Evolutionary conservation across 2,888 invertebrate species (phyloP).

Genomic region (Spisula subtruncata): DNA sequence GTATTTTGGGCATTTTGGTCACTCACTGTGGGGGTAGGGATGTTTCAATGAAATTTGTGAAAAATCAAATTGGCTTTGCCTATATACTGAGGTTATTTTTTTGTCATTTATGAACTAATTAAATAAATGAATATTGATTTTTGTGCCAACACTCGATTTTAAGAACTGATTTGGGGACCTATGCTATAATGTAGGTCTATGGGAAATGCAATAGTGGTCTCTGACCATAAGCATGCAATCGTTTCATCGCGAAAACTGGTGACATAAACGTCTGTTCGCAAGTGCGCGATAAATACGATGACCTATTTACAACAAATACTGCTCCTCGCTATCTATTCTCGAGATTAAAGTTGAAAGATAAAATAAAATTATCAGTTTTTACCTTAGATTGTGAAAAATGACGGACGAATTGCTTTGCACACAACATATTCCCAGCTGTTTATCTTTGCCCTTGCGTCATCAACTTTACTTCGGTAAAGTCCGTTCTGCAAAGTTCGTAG

Average conservation of each 20-base stretch:
- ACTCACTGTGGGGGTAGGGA: too few species aligned
- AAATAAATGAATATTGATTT: too few species aligned
- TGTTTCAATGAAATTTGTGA: too few species aligned
- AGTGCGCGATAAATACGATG: neutral
- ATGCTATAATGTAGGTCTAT: too few species aligned
- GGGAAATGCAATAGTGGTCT: too few species aligned
- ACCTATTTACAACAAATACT: neutral
- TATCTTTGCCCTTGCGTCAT: constrained; percentile 39
- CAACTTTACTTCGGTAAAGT: constrained; percentile 9
- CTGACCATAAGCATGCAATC: neutral
- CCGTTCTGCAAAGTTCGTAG: neutral
- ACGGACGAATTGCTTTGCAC: constrained; percentile 68
- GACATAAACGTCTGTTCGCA: neutral
- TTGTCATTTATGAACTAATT: too few species aligned
- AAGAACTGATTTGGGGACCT: too few species aligned
- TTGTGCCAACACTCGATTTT: too few species aligned
- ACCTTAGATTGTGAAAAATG: constrained; percentile 63
- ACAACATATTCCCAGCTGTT: constrained; percentile 60
- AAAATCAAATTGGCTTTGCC: too few species aligned
- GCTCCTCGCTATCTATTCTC: neutral
- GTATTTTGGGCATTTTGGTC: too few species aligned
- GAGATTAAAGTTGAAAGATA: neutral
- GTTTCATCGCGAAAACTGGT: constrained; percentile 22
- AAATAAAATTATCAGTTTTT: constrained; percentile 1
- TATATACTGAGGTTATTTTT: too few species aligned